Conservation (phyloP, 2,113 vertebrate species). For the Melospiza georgiana region DNA sequence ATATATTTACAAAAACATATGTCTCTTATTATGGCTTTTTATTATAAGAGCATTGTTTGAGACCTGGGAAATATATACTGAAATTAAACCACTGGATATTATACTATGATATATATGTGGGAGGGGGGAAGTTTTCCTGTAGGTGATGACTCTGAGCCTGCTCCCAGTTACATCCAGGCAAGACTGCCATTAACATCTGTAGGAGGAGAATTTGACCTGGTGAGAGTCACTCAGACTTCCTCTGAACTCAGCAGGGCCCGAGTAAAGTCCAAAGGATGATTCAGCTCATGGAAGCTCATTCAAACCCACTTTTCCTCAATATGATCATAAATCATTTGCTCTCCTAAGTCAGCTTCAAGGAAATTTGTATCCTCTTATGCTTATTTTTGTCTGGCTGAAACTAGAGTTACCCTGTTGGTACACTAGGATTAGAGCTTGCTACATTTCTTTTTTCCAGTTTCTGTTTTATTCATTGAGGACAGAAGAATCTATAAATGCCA, state of each 20-base stretch:
- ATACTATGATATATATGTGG: background rate
- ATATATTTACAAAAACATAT: slow-evolving; percentile 19
- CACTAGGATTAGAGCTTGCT: background rate
- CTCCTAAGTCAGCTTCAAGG: background rate
- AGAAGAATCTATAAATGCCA: background rate
- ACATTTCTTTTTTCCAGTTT: background rate
- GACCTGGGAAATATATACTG: background rate
- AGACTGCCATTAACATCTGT: background rate
- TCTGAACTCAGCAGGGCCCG: background rate
- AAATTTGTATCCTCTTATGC: background rate
- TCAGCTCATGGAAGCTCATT: background rate
- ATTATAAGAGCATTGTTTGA: background rate
- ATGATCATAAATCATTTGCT: background rate
- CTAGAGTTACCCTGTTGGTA: background rate
- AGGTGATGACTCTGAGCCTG: background rate
- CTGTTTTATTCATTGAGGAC: background rate
- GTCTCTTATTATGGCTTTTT: background rate
- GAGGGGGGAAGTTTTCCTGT: fast-evolving
- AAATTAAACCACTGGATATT: slow-evolving; percentile 13
- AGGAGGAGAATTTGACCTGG: background rate
- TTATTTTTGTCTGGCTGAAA: background rate
- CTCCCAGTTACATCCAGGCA: background rate
- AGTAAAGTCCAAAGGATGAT: background rate
- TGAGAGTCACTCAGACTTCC: background rate
- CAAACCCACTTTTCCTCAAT: background rate